A percentile compares a stretch with the other conserved stretches of the same genome.
phyloP scores from a whole-genome alignment of 2,797 vertebrate species.

The Acanthornis magna region DNA sequence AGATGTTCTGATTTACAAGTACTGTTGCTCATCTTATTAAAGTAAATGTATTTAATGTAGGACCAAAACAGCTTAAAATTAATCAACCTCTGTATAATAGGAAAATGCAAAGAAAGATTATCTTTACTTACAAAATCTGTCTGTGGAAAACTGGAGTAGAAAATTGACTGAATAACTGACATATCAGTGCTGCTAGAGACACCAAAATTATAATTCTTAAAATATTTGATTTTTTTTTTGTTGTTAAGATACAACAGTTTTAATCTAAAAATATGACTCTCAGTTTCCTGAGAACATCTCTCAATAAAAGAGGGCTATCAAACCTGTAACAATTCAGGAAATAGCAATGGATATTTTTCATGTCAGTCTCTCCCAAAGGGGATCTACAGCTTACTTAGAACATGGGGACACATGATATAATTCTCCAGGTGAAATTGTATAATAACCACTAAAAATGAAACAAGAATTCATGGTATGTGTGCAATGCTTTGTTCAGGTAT shows the following conservation, averaged over 20 bases:
- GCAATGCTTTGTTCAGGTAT: not conserved
- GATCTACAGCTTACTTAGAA: not conserved
- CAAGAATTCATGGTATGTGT: not conserved
- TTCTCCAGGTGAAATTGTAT: not conserved
- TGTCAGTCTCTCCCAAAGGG: not conserved
- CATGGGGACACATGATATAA: not conserved
- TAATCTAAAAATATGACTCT: not conserved
- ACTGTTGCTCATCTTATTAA: not conserved
- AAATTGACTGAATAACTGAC: not conserved
- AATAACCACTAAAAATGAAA: not conserved
- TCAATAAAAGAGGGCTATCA: not conserved
- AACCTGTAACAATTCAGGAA: not conserved
- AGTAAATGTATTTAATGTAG: not conserved
- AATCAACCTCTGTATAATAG: not conserved
- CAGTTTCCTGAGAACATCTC: not conserved
- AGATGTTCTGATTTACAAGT: conserved; percentile 32
- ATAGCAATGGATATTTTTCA: not conserved
- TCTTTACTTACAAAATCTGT: not conserved
- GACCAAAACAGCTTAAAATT: not conserved
- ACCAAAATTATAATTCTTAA: not conserved
- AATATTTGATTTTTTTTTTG: not conserved
- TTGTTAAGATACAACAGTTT: not conserved
- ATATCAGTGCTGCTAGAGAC: not conserved
- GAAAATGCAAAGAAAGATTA: not conserved
- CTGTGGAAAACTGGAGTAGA: not conserved